phyloP scores from a whole-genome alignment of 2,888 invertebrate species.

The Athripsodes cinereus region DNA sequence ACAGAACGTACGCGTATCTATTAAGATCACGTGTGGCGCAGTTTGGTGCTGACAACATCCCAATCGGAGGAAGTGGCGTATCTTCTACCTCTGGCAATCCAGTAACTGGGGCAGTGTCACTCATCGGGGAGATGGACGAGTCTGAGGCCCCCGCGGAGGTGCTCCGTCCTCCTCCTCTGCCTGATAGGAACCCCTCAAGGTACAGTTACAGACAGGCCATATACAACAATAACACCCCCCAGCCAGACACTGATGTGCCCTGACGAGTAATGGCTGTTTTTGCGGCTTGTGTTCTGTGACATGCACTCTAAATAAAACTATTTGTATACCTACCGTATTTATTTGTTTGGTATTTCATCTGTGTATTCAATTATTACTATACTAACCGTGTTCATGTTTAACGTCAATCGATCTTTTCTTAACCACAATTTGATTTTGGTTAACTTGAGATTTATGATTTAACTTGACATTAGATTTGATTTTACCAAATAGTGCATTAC shows the following conservation, averaged over 20 bases:
- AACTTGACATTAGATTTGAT: too few relatives aligned
- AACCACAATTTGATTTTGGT: too few relatives aligned
- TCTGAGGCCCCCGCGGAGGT: conserved; percentile 31
- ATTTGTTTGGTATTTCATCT: too few relatives aligned
- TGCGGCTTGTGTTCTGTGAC: conserved; percentile 72
- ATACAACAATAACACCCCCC: conserved; percentile 50
- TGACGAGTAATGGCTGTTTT: conserved; percentile 79
- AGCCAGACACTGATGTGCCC: conserved; percentile 52
- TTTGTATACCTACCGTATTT: too few relatives aligned
- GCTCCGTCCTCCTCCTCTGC: conserved; percentile 52
- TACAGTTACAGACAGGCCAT: conserved; percentile 65
- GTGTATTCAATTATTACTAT: too few relatives aligned
- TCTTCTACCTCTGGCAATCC: not conserved
- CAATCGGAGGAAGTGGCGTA: conserved; percentile 48
- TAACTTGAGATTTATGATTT: too few relatives aligned
- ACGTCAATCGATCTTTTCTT: too few relatives aligned
- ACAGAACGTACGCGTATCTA: conserved; percentile 74
- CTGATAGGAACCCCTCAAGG: conserved; percentile 49
- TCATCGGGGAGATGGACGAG: conserved; percentile 27
- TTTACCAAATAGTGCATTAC: too few relatives aligned
- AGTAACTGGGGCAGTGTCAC: conserved; percentile 33
- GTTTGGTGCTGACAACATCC: conserved; percentile 51
- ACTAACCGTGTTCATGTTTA: too few relatives aligned
- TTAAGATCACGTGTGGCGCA: conserved; percentile 62
- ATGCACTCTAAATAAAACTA: not conserved